Conservation (phyloP, 2,888 invertebrate species). For the Heterodera filipjevi region DNA sequence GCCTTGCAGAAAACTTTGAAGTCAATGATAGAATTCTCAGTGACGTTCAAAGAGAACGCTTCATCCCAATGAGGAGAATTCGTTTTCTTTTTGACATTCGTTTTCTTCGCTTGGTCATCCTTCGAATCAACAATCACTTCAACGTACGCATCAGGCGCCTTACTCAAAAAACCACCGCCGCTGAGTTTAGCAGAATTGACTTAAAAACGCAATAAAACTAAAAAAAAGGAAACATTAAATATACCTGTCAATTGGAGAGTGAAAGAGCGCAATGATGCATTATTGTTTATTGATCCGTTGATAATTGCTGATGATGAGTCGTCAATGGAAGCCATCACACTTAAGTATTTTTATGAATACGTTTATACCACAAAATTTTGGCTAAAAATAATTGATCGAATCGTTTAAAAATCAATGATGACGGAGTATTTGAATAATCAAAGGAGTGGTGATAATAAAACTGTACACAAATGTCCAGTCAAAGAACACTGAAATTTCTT, state of each 20-base stretch:
- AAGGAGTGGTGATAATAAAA: neutral
- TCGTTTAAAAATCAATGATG: neutral
- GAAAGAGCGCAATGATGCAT: conserved; percentile 15
- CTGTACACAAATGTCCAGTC: neutral
- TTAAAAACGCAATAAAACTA: conserved; percentile 38
- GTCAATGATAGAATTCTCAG: conserved; percentile 51
- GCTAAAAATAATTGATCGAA: neutral
- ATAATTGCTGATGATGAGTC: conserved; percentile 18
- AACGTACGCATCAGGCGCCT: conserved; percentile 59
- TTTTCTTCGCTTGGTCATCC: conserved; percentile 46
- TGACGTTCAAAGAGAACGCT: conserved; percentile 47
- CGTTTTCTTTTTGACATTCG: conserved; percentile 61
- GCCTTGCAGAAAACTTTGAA: conserved; percentile 58
- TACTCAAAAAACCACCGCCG: conserved; percentile 47
- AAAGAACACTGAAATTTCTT: neutral
- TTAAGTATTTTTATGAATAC: neutral
- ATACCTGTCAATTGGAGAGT: conserved; percentile 38
- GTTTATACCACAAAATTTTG: neutral
- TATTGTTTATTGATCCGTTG: conserved; percentile 31
- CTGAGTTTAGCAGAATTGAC: conserved; percentile 56
- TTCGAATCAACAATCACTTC: conserved; percentile 57
- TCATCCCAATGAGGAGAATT: conserved; percentile 63
- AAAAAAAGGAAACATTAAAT: neutral
- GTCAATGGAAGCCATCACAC: conserved; percentile 28
- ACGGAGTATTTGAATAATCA: neutral